These are phyloP conservation scores for Euleptes europaea DNA, from an alignment of 2,113 vertebrate genomes.

Conservation along the genomic window DNA sequence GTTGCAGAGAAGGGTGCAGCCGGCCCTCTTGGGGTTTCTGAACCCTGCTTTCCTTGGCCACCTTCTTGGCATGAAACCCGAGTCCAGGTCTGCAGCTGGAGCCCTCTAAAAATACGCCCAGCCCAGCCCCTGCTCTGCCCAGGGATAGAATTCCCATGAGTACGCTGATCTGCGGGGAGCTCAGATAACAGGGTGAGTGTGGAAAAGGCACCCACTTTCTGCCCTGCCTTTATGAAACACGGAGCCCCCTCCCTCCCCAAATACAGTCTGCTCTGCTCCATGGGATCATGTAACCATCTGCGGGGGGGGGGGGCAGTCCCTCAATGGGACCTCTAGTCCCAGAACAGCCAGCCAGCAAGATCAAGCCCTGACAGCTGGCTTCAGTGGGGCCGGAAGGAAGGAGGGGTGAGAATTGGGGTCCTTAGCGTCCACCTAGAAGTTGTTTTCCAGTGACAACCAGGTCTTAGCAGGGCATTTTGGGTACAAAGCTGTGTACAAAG, in stretches of 20 bases:
- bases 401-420: not conserved
- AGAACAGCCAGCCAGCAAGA: not conserved
- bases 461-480: too few species aligned
- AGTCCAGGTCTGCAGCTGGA: not conserved
- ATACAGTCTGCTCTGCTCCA: not conserved
- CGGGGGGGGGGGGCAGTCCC: not conserved
- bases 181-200: not conserved
- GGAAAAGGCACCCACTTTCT: not conserved
- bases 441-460: not conserved
- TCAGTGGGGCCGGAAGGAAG: not conserved
- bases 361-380: not conserved
- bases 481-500: not conserved
- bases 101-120: constrained; percentile 12
- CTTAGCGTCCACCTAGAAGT: not conserved
- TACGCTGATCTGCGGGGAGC: not conserved
- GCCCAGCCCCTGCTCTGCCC: fast-evolving
- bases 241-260: too few species aligned
- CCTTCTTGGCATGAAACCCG: constrained; percentile 7
- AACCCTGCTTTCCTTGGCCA: not conserved
- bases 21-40: not conserved
- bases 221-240: not conserved
- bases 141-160: not conserved
- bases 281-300: not conserved
- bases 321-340: too few species aligned
- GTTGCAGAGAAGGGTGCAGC: not conserved